A percentile compares a stretch with the other conserved stretches of the same genome.
These are phyloP conservation scores for Sebastes paucispinis DNA, from an alignment of 2,797 vertebrate species.

Conservation along the genomic window DNA sequence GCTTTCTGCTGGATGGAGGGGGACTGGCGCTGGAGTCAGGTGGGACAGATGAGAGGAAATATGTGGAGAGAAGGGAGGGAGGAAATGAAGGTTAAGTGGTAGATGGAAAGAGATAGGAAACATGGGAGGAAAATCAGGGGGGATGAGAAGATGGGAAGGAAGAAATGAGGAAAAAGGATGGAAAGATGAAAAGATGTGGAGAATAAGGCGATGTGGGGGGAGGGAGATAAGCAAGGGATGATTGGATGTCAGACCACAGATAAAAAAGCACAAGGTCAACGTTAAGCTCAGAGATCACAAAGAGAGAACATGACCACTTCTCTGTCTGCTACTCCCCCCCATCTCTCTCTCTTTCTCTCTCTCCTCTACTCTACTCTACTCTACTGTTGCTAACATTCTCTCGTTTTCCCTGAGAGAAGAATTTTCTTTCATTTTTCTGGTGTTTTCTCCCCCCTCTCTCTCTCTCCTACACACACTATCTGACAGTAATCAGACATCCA, in stretches of 20 bases:
- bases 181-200: slow-evolving; percentile 49
- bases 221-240: slow-evolving; percentile 67
- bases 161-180: slow-evolving; percentile 36
- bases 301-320: slow-evolving; percentile 55
- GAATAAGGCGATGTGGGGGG: slow-evolving; percentile 25
- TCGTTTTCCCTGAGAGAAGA: slow-evolving; percentile 32
- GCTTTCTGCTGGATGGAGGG: slow-evolving; percentile 2
- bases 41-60: neutral
- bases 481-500: slow-evolving; percentile 78
- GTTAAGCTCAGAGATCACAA: slow-evolving; percentile 69
- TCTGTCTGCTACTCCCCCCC: slow-evolving; percentile 11
- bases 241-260: slow-evolving; percentile 69
- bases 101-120: neutral
- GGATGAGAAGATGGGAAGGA: slow-evolving; percentile 4
- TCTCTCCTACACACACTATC: slow-evolving; percentile 35
- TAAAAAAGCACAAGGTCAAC: slow-evolving; percentile 74
- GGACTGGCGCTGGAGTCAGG: neutral
- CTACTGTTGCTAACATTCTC: slow-evolving; percentile 13
- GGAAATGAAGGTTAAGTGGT: neutral
- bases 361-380: slow-evolving; percentile 8
- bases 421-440: slow-evolving; percentile 32
- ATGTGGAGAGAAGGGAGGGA: neutral
- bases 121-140: neutral
- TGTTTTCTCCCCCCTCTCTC: neutral
- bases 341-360: neutral